Base-by-base conservation (phyloP, 2,113 vertebrate genomes). In the Typhlomys cinereus region DNA sequence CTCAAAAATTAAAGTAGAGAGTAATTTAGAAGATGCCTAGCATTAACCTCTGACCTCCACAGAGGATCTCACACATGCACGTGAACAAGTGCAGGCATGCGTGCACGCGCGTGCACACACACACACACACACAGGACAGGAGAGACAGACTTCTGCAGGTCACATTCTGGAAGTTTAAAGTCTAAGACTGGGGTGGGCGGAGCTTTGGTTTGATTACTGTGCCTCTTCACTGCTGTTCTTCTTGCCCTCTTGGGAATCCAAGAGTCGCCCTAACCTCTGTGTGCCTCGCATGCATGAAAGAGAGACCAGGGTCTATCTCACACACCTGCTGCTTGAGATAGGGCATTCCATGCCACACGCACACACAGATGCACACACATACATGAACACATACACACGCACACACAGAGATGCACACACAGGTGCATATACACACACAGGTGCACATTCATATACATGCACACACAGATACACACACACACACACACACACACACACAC, bases 211-310 rank as follows among this genome's bases (percentile, higher is more conserved):
- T 0, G 4, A 1, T 27, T 13, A 2, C 5, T 67, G 39, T 50
- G 21, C 48, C 2, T 36, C 34, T 5, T 21, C 15, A 23, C 7
- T 34, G 29, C 71, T n/a, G 11, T 39, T 34, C 46, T 7, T 2
- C 57, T 62, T 11, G 0, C 29, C 17, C 52, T 29, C 57, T 62
- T 18, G 36, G 62, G 67, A 83, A 11, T 29, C 61, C 50, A 44
- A 18, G 44, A 29, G 27, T 31, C 20, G 4, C 0, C 3, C 0
- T 1, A 4, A 15, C 48, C 54, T 54, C 44, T n/a, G 41, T 0
- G 0, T 6, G 1, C 21, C 36, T 46, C 54, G 39, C 39, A 5
- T 31, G 12, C 34, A 29, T 17, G 23, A 8, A 23, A 18, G 1
- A 10, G 20, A 20, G n/a, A 29, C 41, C 0, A 3, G 11, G 12